A percentile compares a stretch with the other conserved stretches of the same genome.
phyloP scores from a whole-genome alignment of 2,797 vertebrate genomes.

The Pseudochaenichthys georgianus region DNA sequence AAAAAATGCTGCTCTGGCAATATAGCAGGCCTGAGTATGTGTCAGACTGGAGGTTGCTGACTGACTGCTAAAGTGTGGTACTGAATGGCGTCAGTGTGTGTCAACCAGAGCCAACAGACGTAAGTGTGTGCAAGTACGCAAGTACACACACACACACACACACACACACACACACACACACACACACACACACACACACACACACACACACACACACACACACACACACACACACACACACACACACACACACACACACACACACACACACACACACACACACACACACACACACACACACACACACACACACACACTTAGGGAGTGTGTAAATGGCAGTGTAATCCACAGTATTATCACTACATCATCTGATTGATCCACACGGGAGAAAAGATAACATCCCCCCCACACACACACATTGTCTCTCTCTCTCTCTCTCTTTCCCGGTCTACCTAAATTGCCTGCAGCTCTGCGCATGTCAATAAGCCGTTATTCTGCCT shows the following conservation, averaged over 20 bases:
- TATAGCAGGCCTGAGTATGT: not conserved
- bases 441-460: slow-evolving; percentile 66
- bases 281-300: slow-evolving; percentile 22
- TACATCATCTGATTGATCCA: slow-evolving; percentile 85
- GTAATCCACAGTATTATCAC: slow-evolving; percentile 82
- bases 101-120: slow-evolving; percentile 26
- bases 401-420: slow-evolving; percentile 2
- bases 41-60: slow-evolving; percentile 10
- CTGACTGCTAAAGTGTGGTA: slow-evolving; percentile 28
- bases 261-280: slow-evolving; percentile 42
- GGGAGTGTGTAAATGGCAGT: slow-evolving; percentile 74
- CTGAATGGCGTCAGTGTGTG: slow-evolving; percentile 28
- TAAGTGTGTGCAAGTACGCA: slow-evolving; percentile 25
- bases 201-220: slow-evolving; percentile 42
- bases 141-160: slow-evolving; percentile 42
- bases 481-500: slow-evolving; percentile 69
- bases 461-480: slow-evolving; percentile 68
- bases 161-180: slow-evolving; percentile 42
- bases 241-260: slow-evolving; percentile 42
- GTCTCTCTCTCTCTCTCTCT: slow-evolving; percentile 6
- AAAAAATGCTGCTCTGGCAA: not conserved
- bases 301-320: slow-evolving; percentile 40
- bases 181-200: slow-evolving; percentile 42
- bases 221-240: slow-evolving; percentile 42
- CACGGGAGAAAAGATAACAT: slow-evolving; percentile 73